A percentile compares a stretch with the other conserved stretches of the same genome.
phyloP scores from a whole-genome alignment of 2,113 vertebrate genomes.

The Eurystomus gularis region DNA sequence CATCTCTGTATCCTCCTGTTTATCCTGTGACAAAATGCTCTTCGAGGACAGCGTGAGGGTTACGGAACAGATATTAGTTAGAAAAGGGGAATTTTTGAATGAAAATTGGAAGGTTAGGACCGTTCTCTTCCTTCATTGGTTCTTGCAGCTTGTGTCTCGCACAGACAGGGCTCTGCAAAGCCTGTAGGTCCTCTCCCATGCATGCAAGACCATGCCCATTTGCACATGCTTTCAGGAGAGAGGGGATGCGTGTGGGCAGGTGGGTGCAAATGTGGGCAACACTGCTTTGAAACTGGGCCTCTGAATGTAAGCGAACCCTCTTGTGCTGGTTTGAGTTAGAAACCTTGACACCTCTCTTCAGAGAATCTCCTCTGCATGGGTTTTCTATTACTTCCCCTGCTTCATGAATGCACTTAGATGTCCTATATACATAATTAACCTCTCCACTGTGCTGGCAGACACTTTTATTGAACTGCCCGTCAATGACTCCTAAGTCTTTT shows the following conservation, averaged over 20 bases:
- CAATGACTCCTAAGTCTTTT: constrained; percentile 48
- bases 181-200: not conserved
- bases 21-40: not conserved
- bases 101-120: not conserved
- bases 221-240: not conserved
- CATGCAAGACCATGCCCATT: rapidly evolving
- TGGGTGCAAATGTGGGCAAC: not conserved
- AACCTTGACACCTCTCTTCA: not conserved
- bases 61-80: not conserved
- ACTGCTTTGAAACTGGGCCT: not conserved
- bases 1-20: not conserved
- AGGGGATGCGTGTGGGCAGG: rapidly evolving
- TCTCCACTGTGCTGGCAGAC: not conserved
- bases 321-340: not conserved
- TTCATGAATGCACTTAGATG: constrained; percentile 1
- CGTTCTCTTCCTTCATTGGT: not conserved
- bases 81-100: not conserved
- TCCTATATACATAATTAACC: constrained; percentile 15
- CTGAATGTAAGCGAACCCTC: not conserved
- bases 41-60: not conserved
- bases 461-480: constrained; percentile 47
- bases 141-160: not conserved
- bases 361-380: rapidly evolving
- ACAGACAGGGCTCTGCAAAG: not conserved
- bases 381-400: not conserved